These are phyloP conservation scores for Darevskia nairensis DNA, from an alignment of 2,797 vertebrate species.

Conservation along the genomic window DNA sequence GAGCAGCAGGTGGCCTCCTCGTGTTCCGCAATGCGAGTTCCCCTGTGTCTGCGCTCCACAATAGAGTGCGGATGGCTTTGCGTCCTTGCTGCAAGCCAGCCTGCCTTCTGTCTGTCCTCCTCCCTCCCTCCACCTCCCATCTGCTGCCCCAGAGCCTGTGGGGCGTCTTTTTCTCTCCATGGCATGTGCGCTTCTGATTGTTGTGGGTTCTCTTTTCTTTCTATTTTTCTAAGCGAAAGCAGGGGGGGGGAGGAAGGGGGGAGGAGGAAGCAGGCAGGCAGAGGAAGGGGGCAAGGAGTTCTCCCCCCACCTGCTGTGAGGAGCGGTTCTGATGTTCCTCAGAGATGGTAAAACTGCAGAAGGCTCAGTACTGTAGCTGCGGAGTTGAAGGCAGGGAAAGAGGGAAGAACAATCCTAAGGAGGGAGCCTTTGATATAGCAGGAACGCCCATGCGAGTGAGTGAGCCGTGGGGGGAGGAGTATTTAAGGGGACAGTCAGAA, in stretches of 20 bases:
- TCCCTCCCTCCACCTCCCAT: conserved; percentile 59
- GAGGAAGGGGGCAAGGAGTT: neutral
- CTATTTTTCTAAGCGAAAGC: neutral
- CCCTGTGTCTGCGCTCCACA: neutral
- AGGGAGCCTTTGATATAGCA: neutral
- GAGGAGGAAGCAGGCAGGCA: too few relatives aligned
- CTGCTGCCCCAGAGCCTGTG: conserved; percentile 35
- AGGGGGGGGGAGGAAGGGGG: too few relatives aligned
- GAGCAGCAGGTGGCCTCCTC: neutral
- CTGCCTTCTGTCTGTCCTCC: conserved; percentile 26
- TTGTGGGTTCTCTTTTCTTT: neutral
- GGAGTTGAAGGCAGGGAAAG: neutral
- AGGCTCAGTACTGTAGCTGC: too few relatives aligned
- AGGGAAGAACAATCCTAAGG: too few relatives aligned
- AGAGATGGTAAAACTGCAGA: neutral
- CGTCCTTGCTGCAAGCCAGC: neutral
- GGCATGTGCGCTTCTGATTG: neutral
- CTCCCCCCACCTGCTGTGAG: neutral
- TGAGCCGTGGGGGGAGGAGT: neutral
- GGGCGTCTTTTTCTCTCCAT: conserved; percentile 8
- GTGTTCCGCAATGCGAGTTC: neutral
- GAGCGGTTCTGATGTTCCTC: neutral
- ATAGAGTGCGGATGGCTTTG: conserved; percentile 5
- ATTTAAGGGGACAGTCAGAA: neutral
- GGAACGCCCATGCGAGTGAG: neutral